These are phyloP conservation scores for Ceratothoa steindachneri DNA, from an alignment of 2,888 invertebrate species.

Conservation along the genomic window DNA sequence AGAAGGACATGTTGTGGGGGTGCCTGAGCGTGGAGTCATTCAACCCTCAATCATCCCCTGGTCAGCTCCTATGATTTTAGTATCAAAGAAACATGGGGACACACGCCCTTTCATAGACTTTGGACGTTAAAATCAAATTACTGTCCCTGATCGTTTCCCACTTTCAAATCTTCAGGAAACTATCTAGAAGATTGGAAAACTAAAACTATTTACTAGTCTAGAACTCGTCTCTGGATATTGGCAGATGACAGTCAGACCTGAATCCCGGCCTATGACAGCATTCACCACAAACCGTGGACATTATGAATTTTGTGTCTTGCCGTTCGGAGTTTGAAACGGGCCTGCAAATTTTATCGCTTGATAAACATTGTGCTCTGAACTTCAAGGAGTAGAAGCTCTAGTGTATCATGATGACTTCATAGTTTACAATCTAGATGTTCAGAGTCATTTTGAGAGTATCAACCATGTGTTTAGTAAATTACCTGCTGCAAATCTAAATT, in stretches of 20 bases:
- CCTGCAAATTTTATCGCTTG: not conserved
- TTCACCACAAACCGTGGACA: not conserved
- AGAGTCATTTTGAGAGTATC: not conserved
- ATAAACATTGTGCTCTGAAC: not conserved
- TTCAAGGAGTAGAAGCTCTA: not conserved
- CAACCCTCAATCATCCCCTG: not conserved
- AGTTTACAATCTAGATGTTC: not conserved
- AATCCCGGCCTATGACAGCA: not conserved
- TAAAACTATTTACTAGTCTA: not conserved
- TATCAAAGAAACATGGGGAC: not conserved
- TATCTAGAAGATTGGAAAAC: not conserved
- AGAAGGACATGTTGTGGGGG: not conserved
- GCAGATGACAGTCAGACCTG: not conserved
- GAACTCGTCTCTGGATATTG: not conserved
- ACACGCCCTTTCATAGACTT: not conserved
- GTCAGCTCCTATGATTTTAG: not conserved
- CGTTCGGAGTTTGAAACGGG: not conserved
- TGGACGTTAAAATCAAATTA: not conserved
- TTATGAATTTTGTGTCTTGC: not conserved
- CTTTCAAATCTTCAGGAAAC: not conserved
- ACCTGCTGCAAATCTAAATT: not conserved
- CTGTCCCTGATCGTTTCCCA: not conserved
- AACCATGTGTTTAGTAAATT: not conserved
- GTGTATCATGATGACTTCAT: not conserved
- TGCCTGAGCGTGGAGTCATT: not conserved